Evolutionary conservation across 2,888 invertebrate species (phyloP).

Genomic region (Synanthedon vespiformis): DNA sequence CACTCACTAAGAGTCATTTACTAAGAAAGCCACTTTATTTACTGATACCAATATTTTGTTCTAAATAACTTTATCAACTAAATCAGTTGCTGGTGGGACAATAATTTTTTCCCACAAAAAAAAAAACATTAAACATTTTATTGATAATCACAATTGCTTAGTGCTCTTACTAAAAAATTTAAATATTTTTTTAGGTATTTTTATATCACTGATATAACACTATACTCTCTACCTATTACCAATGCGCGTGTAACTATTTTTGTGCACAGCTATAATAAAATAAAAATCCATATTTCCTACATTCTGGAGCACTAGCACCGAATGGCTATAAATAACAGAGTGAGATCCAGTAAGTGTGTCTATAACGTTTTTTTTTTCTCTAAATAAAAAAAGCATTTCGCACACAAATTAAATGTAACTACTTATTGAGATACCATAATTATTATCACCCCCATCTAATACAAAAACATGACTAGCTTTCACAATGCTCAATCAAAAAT

Average conservation of each 20-base stretch:
- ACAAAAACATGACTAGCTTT: neutral
- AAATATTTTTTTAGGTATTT: neutral
- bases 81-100: too few species aligned
- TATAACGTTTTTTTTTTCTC: neutral
- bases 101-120: too few species aligned
- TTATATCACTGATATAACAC: too few species aligned
- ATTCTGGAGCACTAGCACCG: constrained; percentile 53
- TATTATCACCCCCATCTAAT: neutral
- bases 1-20: too few species aligned
- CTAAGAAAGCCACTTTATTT: too few species aligned
- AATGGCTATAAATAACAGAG: constrained; percentile 39
- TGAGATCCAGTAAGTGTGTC: constrained; percentile 13
- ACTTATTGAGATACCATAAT: neutral
- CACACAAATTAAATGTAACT: neutral
- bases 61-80: too few species aligned
- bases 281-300: constrained; percentile 17
- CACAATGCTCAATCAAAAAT: neutral
- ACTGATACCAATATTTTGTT: too few species aligned
- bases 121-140: too few species aligned
- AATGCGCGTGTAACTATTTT: neutral
- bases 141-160: neutral
- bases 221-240: too few species aligned
- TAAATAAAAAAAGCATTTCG: neutral
- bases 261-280: constrained; percentile 23
- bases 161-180: neutral